Conservation (phyloP, 2,888 invertebrate species). For the Smittia sp. region DNA sequence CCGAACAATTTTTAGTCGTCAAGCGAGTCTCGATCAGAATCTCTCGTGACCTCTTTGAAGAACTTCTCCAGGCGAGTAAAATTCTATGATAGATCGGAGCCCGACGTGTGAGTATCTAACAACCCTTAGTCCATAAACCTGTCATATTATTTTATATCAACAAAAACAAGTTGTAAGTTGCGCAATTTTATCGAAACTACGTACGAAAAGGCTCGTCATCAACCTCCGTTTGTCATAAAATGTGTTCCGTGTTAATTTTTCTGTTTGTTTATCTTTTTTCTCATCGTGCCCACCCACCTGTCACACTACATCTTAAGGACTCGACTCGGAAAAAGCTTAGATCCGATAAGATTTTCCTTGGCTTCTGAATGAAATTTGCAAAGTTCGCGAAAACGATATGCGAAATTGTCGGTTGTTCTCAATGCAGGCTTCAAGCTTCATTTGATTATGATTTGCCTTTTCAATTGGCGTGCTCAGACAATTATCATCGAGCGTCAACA, state of each 20-base stretch:
- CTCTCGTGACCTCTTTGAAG: constrained; percentile 5
- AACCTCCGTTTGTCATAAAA: not conserved
- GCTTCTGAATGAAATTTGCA: too few species aligned
- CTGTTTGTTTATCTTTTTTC: too few species aligned
- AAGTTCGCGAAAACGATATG: not conserved
- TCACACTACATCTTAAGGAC: too few species aligned
- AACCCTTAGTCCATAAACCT: not conserved
- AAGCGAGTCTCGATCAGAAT: not conserved
- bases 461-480: not conserved
- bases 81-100: constrained; percentile 35
- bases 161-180: not conserved
- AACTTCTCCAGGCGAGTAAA: constrained; percentile 26
- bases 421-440: not conserved
- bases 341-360: too few species aligned
- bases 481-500: not conserved
- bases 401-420: not conserved
- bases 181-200: not conserved
- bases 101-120: not conserved
- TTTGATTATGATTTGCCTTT: not conserved
- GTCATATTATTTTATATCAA: not conserved
- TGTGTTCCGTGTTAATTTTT: not conserved
- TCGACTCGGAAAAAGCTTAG: too few species aligned
- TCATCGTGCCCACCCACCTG: too few species aligned
- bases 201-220: not conserved
- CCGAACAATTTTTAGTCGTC: not conserved